Conservation (phyloP, 2,888 invertebrate genomes). For the Sminthurides aquaticus region DNA sequence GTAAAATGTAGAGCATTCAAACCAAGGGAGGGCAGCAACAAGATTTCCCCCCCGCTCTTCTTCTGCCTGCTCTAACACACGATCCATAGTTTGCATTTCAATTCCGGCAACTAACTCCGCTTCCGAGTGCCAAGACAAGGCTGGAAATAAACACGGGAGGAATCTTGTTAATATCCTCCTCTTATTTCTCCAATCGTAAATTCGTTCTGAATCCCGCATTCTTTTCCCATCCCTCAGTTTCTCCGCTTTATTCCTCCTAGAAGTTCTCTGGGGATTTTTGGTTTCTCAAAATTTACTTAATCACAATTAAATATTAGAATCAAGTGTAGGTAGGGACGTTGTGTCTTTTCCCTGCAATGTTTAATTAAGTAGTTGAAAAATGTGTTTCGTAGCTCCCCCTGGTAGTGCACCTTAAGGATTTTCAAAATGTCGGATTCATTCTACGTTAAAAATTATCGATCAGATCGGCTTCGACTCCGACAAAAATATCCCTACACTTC, state of each 20-base stretch:
- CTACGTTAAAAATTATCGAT: conserved; percentile 39
- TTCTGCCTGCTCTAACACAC: not conserved
- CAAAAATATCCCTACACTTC: conserved; percentile 23
- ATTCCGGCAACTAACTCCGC: too few relatives aligned
- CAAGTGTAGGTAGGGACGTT: too few relatives aligned
- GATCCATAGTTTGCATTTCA: too few relatives aligned
- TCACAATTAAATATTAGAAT: too few relatives aligned
- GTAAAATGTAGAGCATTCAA: conserved; percentile 3
- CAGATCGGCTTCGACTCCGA: conserved; percentile 28
- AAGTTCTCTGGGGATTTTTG: not conserved
- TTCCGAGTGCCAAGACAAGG: too few relatives aligned
- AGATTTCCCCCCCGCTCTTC: too few relatives aligned
- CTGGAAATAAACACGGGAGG: not conserved
- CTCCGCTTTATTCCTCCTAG: too few relatives aligned
- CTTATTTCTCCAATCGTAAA: not conserved
- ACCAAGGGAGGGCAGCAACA: too few relatives aligned
- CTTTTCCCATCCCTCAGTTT: not conserved
- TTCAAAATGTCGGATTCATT: conserved; percentile 4
- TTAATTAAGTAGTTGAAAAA: not conserved
- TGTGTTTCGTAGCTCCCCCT: not conserved
- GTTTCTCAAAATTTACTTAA: not conserved
- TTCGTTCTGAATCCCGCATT: not conserved
- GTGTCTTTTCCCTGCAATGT: not conserved
- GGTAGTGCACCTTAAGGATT: too few relatives aligned
- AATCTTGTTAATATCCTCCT: not conserved